A percentile compares a stretch with the other conserved stretches of the same genome.
Evolutionary conservation across 2,113 vertebrate genomes (phyloP).

Genomic region (Xenus cinereus): DNA sequence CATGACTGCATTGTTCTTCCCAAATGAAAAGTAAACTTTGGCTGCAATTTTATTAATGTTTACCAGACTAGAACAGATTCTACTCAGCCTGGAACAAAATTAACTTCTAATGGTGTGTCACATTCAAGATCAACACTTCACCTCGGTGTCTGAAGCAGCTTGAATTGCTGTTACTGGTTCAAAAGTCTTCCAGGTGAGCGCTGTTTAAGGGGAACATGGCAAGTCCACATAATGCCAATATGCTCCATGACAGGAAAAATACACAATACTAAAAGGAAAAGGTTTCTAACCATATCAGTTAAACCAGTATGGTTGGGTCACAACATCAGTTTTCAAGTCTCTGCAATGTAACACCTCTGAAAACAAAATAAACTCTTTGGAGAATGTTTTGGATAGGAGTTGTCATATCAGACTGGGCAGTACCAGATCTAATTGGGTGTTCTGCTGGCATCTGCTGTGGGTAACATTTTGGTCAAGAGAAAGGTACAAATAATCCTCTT

Average conservation of each 20-base stretch:
- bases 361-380: neutral
- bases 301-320: too few species aligned
- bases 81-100: neutral
- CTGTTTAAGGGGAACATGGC: too few species aligned
- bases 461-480: neutral
- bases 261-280: neutral
- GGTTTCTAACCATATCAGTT: neutral
- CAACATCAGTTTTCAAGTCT: neutral
- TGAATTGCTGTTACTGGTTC: neutral
- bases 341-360: neutral
- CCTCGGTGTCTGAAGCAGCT: neutral
- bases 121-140: neutral
- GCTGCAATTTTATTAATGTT: neutral
- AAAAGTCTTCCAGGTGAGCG: neutral
- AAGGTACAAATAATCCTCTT: neutral
- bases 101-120: neutral
- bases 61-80: neutral
- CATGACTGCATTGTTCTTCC: neutral
- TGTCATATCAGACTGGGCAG: neutral
- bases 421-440: accelerated
- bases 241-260: neutral
- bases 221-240: neutral
- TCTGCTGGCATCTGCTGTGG: neutral
- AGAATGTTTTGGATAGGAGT: neutral
- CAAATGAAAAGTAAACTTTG: conserved; percentile 20